Conservation (phyloP, 2,797 vertebrate genomes). For the Siniperca scherzeri region DNA sequence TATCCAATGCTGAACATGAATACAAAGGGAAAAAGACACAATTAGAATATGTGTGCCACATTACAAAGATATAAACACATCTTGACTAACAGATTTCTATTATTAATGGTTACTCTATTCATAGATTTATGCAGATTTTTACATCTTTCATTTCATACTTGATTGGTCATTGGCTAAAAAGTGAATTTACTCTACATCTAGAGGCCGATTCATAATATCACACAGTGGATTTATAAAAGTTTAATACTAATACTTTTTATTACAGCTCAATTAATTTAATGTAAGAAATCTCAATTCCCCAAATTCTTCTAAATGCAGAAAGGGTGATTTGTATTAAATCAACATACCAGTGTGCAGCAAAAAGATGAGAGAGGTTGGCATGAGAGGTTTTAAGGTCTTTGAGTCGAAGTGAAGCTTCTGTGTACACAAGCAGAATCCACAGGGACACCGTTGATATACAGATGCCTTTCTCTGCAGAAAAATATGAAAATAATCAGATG, state of each 20-base stretch:
- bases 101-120: background rate
- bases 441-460: conserved; percentile 89
- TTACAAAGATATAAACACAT: conserved; percentile 1
- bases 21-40: conserved; percentile 11
- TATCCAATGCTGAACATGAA: conserved; percentile 85
- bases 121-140: conserved; percentile 3
- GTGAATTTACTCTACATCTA: conserved; percentile 1
- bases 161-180: background rate
- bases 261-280: background rate
- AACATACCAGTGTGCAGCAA: conserved; percentile 89
- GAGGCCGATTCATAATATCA: background rate
- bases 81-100: background rate
- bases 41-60: conserved; percentile 1
- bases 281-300: background rate
- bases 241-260: background rate
- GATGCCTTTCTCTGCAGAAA: conserved; percentile 85
- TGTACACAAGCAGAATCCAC: conserved; percentile 90
- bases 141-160: background rate
- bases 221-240: background rate
- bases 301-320: background rate
- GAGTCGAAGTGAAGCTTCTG: conserved; percentile 87
- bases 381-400: conserved; percentile 88
- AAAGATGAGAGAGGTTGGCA: conserved; percentile 88
- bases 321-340: background rate
- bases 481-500: conserved; percentile 1